These are phyloP conservation scores for Lucinisca nassula DNA, from an alignment of 2,888 invertebrate species.

Conservation along the genomic window DNA sequence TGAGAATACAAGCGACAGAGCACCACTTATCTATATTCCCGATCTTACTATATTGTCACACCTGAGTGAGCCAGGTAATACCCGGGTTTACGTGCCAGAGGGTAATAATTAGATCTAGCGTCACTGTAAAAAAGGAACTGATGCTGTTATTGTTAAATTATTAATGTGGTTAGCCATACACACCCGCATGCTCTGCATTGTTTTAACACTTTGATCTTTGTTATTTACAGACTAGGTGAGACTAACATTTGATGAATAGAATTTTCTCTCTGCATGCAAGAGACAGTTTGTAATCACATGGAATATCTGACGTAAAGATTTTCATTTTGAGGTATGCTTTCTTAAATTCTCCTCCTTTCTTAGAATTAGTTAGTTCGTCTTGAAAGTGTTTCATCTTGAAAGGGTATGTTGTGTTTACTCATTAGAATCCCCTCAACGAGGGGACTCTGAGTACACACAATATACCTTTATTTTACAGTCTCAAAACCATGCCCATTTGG, in stretches of 20 bases:
- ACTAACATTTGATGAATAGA: background rate
- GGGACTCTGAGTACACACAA: no score
- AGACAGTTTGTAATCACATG: no score
- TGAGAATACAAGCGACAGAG: background rate
- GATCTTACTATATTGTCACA: background rate
- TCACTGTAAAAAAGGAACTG: background rate
- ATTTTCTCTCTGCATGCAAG: no score
- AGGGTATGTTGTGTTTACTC: no score
- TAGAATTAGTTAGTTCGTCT: no score
- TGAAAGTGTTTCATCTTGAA: no score
- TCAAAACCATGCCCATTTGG: no score
- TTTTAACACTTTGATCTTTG: conserved; percentile 4
- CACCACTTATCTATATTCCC: background rate
- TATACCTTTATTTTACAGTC: no score
- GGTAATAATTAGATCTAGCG: background rate
- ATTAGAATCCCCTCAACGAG: no score
- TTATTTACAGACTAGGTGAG: background rate
- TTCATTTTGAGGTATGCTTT: no score
- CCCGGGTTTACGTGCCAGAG: background rate
- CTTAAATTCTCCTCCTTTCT: no score
- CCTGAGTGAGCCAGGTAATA: background rate
- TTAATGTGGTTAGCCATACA: background rate
- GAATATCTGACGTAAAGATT: no score
- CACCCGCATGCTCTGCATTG: background rate
- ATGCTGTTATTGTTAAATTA: background rate